These are phyloP conservation scores for Ceratothoa steindachneri DNA, from an alignment of 2,888 invertebrate genomes.

Conservation along the genomic window DNA sequence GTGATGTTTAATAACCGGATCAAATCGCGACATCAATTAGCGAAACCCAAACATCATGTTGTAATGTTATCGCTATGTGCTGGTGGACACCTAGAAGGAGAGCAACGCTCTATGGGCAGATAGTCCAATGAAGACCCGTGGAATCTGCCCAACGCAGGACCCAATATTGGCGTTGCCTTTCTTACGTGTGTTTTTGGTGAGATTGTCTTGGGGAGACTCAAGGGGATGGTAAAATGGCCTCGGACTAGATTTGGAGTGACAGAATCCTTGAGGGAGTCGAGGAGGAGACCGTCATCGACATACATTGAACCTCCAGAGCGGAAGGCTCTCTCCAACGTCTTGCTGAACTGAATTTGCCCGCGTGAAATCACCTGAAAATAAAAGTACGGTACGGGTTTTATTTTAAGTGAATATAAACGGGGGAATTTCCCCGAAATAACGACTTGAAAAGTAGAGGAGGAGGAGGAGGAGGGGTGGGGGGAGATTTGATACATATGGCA, in stretches of 20 bases:
- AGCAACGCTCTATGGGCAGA: not conserved
- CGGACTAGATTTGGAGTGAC: not conserved
- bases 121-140: not conserved
- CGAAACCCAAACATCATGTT: too few species aligned
- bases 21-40: too few species aligned
- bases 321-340: not conserved
- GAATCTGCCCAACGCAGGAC: not conserved
- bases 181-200: constrained; percentile 7
- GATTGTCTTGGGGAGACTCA: constrained; percentile 17
- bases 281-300: not conserved
- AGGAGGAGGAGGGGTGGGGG: not conserved
- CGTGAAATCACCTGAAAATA: constrained; percentile 13
- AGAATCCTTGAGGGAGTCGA: not conserved
- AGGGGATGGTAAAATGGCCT: not conserved
- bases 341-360: constrained; percentile 16
- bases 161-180: too few species aligned
- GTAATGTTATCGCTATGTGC: too few species aligned
- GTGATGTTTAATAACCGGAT: too few species aligned
- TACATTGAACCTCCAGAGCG: not conserved
- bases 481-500: too few species aligned
- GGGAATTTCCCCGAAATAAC: not conserved
- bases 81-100: not conserved
- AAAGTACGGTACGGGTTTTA: not conserved
- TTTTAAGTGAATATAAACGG: too few species aligned
- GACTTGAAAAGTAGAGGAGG: not conserved